Evolutionary conservation across 2,888 invertebrate species (phyloP).

Genomic region (Oligia fasciuncula): DNA sequence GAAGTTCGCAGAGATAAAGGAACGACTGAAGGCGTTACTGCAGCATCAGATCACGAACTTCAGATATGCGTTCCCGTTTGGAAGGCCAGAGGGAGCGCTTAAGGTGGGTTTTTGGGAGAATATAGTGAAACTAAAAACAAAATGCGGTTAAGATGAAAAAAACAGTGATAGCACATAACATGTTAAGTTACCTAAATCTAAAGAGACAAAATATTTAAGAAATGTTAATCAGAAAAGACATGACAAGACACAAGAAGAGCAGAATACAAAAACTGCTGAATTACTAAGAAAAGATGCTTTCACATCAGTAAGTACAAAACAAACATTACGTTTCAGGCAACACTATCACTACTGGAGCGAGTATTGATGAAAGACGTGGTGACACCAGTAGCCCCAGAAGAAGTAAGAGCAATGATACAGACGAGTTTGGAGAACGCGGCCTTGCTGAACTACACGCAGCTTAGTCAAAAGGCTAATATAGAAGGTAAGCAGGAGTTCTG

Average conservation of each 20-base stretch:
- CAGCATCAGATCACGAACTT: conserved; percentile 99
- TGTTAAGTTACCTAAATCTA: neutral
- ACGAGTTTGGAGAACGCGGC: conserved; percentile 99
- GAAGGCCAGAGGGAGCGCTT: conserved; percentile 99
- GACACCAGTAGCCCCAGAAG: conserved; percentile 98
- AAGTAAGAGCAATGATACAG: conserved; percentile 98
- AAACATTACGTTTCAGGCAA: conserved; percentile 90
- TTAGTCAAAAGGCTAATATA: conserved; percentile 99
- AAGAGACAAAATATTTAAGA: neutral
- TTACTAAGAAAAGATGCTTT: neutral
- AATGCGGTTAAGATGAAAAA: neutral
- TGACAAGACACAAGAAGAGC: neutral
- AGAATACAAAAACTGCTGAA: neutral
- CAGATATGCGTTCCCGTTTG: conserved; percentile 99
- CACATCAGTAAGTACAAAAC: conserved; percentile 7
- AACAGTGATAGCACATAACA: neutral
- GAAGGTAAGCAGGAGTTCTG: conserved; percentile 93
- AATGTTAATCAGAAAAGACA: neutral
- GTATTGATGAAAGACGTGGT: conserved; percentile 99
- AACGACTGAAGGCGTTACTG: conserved; percentile 96
- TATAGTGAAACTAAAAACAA: neutral
- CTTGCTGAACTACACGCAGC: conserved; percentile 98
- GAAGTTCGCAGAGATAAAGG: conserved; percentile 99
- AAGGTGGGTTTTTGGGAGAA: conserved; percentile 88
- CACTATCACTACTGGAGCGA: conserved; percentile 98